phyloP scores from a whole-genome alignment of 2,113 vertebrate species.

The Eclectus roratus region DNA sequence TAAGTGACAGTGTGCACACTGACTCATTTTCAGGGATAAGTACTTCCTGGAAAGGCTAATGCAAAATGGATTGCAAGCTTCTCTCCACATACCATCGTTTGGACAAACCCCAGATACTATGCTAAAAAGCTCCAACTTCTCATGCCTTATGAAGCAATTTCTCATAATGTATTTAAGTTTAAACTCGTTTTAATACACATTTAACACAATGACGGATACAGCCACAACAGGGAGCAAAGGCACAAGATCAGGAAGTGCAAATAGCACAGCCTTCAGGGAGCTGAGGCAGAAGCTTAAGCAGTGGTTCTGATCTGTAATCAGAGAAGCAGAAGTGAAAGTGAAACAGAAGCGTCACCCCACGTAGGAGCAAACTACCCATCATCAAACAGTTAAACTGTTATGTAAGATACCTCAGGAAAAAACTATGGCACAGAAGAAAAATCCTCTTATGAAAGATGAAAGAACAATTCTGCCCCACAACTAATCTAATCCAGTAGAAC shows the following conservation, averaged over 20 bases:
- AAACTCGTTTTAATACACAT: neutral
- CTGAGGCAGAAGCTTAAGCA: neutral
- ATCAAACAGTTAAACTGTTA: neutral
- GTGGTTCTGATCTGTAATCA: neutral
- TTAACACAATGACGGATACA: neutral
- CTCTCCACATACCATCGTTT: neutral
- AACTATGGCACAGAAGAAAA: neutral
- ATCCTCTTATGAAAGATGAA: neutral
- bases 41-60: neutral
- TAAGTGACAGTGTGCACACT: accelerated
- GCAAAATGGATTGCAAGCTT: neutral
- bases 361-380: neutral
- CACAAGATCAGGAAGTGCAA: neutral
- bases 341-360: neutral
- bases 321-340: neutral
- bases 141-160: neutral
- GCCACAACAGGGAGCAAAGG: neutral
- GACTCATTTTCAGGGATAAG: neutral
- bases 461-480: neutral
- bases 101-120: neutral
- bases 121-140: neutral
- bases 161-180: neutral
- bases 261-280: neutral
- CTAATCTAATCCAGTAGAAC: neutral
- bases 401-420: neutral